A percentile compares a stretch with the other conserved stretches of the same genome.
Evolutionary conservation across 1,140 invertebrate species (phyloP).

Genomic region (Theocolax elegans): DNA sequence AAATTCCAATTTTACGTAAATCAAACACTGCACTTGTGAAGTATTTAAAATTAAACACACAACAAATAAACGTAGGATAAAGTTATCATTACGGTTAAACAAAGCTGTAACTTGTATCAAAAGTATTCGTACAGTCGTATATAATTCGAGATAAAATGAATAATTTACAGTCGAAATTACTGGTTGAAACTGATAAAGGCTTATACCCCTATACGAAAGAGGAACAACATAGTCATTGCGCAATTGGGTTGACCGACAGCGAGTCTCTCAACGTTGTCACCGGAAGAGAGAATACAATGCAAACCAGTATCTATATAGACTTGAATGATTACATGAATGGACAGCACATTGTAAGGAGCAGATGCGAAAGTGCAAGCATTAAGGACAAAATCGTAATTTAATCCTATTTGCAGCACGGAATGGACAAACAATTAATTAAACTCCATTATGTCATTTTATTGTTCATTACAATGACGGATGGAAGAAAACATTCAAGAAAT

Average conservation of each 20-base stretch:
- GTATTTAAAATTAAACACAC: too few species aligned
- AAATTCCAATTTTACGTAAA: too few species aligned
- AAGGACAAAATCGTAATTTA: conserved; percentile 7
- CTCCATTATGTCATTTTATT: neutral
- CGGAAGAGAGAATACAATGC: conserved; percentile 29
- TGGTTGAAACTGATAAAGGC: too few species aligned
- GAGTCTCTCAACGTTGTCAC: conserved; percentile 1
- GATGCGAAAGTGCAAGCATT: neutral
- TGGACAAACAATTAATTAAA: conserved; percentile 5
- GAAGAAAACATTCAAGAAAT: too few species aligned
- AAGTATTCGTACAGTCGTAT: too few species aligned
- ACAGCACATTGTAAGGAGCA: conserved; percentile 14
- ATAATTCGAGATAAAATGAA: too few species aligned
- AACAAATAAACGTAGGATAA: too few species aligned
- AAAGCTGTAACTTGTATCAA: too few species aligned
- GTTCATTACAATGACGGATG: too few species aligned
- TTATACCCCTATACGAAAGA: neutral
- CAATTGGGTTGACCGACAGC: conserved; percentile 24
- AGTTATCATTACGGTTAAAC: too few species aligned
- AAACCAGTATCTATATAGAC: conserved; percentile 14
- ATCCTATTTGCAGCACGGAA: neutral
- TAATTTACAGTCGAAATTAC: too few species aligned
- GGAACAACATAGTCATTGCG: neutral
- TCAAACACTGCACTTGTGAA: too few species aligned
- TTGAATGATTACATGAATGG: conserved; percentile 13